Evolutionary conservation across 2,113 vertebrate species (phyloP).

Genomic region (Haliaeetus leucogaster): DNA sequence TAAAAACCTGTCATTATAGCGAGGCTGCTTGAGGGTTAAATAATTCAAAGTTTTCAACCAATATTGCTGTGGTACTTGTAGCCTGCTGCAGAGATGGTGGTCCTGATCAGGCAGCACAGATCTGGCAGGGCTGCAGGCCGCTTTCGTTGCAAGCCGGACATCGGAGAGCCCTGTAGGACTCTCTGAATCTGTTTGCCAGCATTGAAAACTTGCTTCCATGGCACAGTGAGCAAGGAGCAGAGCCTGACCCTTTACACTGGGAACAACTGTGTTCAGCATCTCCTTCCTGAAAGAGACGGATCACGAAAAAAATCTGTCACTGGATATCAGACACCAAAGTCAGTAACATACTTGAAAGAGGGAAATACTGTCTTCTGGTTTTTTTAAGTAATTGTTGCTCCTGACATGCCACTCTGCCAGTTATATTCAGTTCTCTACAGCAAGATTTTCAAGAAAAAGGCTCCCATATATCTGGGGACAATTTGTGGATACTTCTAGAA

Average conservation of each 20-base stretch:
- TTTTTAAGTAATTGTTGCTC: neutral
- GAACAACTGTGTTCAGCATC: slow-evolving; percentile 63
- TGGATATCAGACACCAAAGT: neutral
- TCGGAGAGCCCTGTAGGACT: slow-evolving; percentile 90
- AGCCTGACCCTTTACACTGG: slow-evolving; percentile 88
- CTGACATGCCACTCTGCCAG: neutral
- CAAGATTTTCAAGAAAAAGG: neutral
- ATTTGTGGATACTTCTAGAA: neutral
- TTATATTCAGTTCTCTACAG: neutral
- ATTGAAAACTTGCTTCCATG: slow-evolving; percentile 98
- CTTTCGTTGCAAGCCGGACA: slow-evolving; percentile 91
- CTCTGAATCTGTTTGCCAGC: slow-evolving; percentile 93
- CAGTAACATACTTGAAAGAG: accelerated
- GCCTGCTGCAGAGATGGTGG: neutral
- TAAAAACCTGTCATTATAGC: accelerated
- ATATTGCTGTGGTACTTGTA: accelerated
- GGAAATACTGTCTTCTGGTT: neutral
- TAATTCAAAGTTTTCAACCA: accelerated
- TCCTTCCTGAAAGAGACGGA: slow-evolving; percentile 67
- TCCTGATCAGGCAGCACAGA: slow-evolving; percentile 69
- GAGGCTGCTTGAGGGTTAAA: neutral
- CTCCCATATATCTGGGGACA: neutral
- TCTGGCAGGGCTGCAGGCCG: slow-evolving; percentile 86
- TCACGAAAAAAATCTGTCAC: neutral
- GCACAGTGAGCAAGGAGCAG: slow-evolving; percentile 91